phyloP scores from a whole-genome alignment of 37 sponge, comb jelly and placozoan genomes.

The Dysidea cf. avara region DNA sequence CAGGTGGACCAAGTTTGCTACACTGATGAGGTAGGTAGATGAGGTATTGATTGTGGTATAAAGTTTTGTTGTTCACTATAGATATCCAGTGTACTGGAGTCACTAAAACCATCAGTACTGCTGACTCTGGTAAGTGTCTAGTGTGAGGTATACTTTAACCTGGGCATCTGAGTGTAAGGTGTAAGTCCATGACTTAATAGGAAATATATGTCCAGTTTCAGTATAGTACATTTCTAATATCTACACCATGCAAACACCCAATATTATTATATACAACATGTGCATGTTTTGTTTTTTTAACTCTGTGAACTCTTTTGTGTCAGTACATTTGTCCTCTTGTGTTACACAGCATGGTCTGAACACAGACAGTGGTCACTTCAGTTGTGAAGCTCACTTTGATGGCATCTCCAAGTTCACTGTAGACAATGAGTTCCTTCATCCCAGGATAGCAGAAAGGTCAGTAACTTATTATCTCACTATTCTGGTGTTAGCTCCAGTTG shows the following conservation, averaged over 20 bases:
- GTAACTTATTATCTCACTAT: neutral
- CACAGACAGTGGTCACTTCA: conserved; percentile 83
- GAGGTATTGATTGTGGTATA: neutral
- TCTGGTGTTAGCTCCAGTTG: neutral
- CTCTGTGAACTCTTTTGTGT: neutral
- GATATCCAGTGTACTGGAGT: conserved; percentile 51
- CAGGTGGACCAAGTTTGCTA: no score
- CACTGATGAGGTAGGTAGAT: conserved; percentile 72
- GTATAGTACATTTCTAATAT: no score
- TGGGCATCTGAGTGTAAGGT: no score
- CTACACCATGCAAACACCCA: neutral
- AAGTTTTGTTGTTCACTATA: conserved; percentile 4
- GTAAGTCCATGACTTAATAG: no score
- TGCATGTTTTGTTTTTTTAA: neutral
- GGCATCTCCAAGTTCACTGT: conserved; percentile 79
- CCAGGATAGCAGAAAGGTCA: conserved; percentile 90
- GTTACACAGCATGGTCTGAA: conserved; percentile 71
- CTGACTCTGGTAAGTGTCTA: conserved; percentile 74
- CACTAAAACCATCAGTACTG: conserved; percentile 61
- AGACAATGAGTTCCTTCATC: conserved; percentile 80
- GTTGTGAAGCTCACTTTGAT: conserved; percentile 77
- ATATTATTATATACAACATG: no score
- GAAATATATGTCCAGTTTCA: no score
- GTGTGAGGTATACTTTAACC: neutral
- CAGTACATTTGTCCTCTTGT: neutral